These are phyloP conservation scores for Hypotaenidia okinawae DNA, from an alignment of 2,797 vertebrate species.

Conservation along the genomic window DNA sequence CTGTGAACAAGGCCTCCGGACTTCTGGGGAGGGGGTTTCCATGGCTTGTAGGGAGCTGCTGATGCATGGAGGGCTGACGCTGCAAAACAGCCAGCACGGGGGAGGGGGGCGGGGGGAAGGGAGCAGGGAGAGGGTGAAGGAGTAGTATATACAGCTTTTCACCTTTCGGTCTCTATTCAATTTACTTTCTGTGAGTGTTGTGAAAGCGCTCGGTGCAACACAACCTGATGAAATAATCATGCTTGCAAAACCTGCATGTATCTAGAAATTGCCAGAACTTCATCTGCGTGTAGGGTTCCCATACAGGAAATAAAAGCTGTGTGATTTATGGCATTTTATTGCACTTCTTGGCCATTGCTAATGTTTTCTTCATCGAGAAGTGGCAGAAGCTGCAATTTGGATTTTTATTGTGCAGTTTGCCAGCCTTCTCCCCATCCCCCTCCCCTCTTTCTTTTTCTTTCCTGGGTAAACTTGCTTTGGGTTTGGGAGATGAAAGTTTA, in stretches of 20 bases:
- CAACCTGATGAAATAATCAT: constrained; percentile 57
- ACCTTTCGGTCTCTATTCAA: constrained; percentile 12
- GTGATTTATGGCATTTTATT: constrained; percentile 75
- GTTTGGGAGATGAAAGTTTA: constrained; percentile 75
- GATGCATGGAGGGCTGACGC: constrained; percentile 67
- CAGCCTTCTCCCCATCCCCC: constrained; percentile 1
- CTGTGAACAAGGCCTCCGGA: constrained; percentile 32
- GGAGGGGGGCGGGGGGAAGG: too few relatives aligned
- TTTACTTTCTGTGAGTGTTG: constrained; percentile 28
- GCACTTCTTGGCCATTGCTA: constrained; percentile 71
- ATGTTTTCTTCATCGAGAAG: constrained; percentile 78
- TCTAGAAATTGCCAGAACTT: constrained; percentile 48
- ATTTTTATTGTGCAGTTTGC: constrained; percentile 71
- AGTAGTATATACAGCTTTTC: constrained; percentile 37
- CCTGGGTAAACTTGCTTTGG: constrained; percentile 71
- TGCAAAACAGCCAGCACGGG: constrained; percentile 55
- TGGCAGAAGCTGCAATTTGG: constrained; percentile 72
- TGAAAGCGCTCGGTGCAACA: constrained; percentile 27
- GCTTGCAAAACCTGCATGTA: constrained; percentile 50
- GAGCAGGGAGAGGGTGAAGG: not conserved
- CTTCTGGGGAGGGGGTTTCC: constrained; percentile 67
- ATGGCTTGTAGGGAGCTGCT: constrained; percentile 53
- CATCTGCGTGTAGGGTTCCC: constrained; percentile 37
- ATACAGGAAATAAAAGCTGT: constrained; percentile 65
- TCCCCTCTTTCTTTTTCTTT: constrained; percentile 58